Conservation (phyloP, 2,888 invertebrate genomes). For the Disparrhopalites patrizii region DNA sequence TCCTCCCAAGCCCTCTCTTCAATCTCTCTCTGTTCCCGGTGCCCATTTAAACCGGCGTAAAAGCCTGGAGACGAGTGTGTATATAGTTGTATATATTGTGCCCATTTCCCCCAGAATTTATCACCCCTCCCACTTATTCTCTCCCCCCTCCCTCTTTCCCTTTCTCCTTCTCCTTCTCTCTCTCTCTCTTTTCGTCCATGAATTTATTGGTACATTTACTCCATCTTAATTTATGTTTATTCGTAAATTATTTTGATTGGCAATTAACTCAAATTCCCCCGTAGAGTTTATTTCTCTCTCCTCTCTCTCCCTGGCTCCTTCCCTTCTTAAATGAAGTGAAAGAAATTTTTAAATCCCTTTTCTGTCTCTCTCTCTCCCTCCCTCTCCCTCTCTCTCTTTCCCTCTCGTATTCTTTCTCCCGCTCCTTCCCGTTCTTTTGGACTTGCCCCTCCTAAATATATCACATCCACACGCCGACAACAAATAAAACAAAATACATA, state of each 20-base stretch:
- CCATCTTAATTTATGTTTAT: conserved; percentile 4
- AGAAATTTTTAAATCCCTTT: conserved; percentile 1
- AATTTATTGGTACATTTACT: neutral
- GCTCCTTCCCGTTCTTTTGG: too few species aligned
- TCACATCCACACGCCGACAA: too few species aligned
- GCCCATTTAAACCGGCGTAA: too few species aligned
- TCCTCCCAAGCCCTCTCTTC: neutral
- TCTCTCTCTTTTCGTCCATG: neutral
- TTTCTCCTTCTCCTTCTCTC: neutral
- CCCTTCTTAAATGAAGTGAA: neutral
- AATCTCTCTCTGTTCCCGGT: conserved; percentile 10
- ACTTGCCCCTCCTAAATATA: too few species aligned
- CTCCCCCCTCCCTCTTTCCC: neutral
- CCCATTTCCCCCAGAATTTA: too few species aligned
- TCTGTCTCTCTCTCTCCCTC: neutral
- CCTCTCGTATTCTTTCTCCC: too few species aligned
- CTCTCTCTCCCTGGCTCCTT: neutral
- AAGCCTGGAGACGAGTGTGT: too few species aligned
- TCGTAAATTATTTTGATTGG: conserved; percentile 3
- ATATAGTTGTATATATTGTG: too few species aligned
- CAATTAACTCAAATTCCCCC: conserved; percentile 7
- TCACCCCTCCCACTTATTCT: too few species aligned
- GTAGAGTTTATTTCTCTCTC: too few species aligned
- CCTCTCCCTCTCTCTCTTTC: neutral
- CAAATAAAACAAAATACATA: neutral